These are phyloP conservation scores for Pseudotriccus pelzelni DNA, from an alignment of 2,797 vertebrate species.

Conservation along the genomic window DNA sequence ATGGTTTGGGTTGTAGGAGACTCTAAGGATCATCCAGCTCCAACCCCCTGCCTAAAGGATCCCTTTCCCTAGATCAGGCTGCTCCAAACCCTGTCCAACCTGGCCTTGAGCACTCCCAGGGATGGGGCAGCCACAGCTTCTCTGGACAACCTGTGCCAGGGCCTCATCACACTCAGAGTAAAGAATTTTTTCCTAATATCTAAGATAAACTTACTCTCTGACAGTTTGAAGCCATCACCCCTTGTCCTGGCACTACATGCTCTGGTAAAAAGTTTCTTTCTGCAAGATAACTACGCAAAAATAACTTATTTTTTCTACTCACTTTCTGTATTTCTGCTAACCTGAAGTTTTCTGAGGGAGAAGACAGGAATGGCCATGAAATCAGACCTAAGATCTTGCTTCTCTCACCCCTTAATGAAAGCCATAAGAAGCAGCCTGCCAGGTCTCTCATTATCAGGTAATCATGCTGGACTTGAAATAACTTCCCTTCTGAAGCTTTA, in stretches of 20 bases:
- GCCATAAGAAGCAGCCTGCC: not conserved
- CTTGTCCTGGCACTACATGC: not conserved
- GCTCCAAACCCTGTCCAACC: rapidly evolving
- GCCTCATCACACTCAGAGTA: not conserved
- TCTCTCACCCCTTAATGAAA: slow-evolving; percentile 7
- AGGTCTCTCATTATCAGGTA: slow-evolving; percentile 15
- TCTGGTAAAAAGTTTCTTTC: not conserved
- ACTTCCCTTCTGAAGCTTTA: not conserved
- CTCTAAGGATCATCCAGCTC: not conserved
- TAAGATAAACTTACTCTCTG: not conserved
- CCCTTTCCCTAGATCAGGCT: not conserved
- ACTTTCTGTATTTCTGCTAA: not conserved
- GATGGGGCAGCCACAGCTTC: not conserved
- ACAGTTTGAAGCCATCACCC: not conserved
- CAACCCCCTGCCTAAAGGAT: not conserved
- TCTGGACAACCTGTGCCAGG: not conserved
- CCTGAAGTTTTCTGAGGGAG: not conserved
- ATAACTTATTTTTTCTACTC: not conserved
- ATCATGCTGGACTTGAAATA: slow-evolving; percentile 18
- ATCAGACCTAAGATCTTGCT: not conserved
- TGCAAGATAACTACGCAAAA: not conserved
- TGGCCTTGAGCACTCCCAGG: too few species aligned
- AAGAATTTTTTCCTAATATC: not conserved
- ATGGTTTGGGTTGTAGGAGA: not conserved
- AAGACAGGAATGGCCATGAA: not conserved